Evolutionary conservation across 2,113 vertebrate species (phyloP).

Genomic region (Xenopus tropicalis): UCB_Xtro_10.0 CM004446.2:138000001-138000500

Average conservation of each 20-base stretch:
- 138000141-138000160: not conserved
- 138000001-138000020: conserved; percentile 5
- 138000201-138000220: conserved; percentile 23
- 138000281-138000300: not conserved
- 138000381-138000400: not conserved
- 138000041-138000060: conserved; percentile 7
- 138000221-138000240: not conserved
- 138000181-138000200: conserved; percentile 1
- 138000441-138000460: conserved; percentile 13
- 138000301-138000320: conserved; percentile 19
- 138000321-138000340: conserved; percentile 1
- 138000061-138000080: conserved; percentile 12
- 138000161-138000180: not conserved
- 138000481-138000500: conserved; percentile 6
- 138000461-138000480: conserved; percentile 13
- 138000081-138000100: conserved; percentile 1
- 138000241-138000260: not conserved
- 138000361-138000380: not conserved
- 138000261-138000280: not conserved
- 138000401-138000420: not conserved
- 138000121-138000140: conserved; percentile 21
- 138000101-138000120: not conserved
- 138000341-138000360: not conserved
- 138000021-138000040: conserved; percentile 26
- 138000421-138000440: not conserved